These are phyloP conservation scores for Trematomus bernacchii DNA, from an alignment of 2,797 vertebrate genomes.

Conservation along the genomic window DNA sequence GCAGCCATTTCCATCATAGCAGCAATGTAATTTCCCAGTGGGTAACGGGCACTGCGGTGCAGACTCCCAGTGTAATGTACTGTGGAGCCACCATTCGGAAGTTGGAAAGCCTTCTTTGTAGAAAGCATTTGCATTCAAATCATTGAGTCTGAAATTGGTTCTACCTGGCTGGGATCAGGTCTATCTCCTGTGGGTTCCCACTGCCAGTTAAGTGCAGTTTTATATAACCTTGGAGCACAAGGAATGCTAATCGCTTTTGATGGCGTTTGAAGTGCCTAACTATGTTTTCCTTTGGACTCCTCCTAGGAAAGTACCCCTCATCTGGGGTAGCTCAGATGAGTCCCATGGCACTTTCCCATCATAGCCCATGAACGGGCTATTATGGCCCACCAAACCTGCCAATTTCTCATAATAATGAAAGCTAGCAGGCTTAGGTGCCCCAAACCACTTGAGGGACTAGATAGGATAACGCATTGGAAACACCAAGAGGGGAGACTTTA, in stretches of 20 bases:
- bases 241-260: slow-evolving; percentile 80
- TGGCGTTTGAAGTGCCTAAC: slow-evolving; percentile 54
- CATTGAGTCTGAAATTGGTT: slow-evolving; percentile 86
- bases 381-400: slow-evolving; percentile 49
- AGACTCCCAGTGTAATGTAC: slow-evolving; percentile 77
- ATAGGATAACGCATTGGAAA: slow-evolving; percentile 30
- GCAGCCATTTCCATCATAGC: slow-evolving; percentile 80
- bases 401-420: slow-evolving; percentile 53
- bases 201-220: slow-evolving; percentile 73
- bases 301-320: slow-evolving; percentile 41
- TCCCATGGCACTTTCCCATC: slow-evolving; percentile 53
- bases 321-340: slow-evolving; percentile 42
- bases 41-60: slow-evolving; percentile 65
- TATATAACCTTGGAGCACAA: slow-evolving; percentile 71
- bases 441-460: slow-evolving; percentile 22
- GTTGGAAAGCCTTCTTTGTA: slow-evolving; percentile 72
- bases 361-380: slow-evolving; percentile 52
- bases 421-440: slow-evolving; percentile 19
- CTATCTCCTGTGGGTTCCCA: slow-evolving; percentile 80
- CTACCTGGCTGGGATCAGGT: slow-evolving; percentile 81
- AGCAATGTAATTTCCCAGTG: slow-evolving; percentile 82
- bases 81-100: slow-evolving; percentile 65
- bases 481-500: slow-evolving; percentile 27
- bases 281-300: slow-evolving; percentile 58
- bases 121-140: slow-evolving; percentile 87